phyloP scores from a whole-genome alignment of 2,797 vertebrate species.

The Sebastes hubbsi region DNA sequence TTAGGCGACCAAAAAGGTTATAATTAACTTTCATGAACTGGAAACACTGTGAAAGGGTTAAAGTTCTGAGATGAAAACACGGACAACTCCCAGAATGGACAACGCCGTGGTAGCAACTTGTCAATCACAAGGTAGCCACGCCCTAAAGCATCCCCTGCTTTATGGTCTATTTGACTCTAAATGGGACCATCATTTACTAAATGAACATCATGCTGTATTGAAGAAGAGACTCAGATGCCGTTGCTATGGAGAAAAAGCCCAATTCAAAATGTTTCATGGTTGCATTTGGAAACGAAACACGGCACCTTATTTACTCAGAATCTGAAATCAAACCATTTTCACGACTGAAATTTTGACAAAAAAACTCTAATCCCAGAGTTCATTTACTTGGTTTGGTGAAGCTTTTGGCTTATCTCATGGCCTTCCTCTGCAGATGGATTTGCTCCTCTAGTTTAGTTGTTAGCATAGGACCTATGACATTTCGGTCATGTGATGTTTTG shows the following conservation, averaged over 20 bases:
- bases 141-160: no score
- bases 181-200: no score
- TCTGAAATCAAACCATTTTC: not conserved
- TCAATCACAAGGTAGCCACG: no score
- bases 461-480: not conserved
- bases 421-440: not conserved
- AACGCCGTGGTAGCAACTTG: no score
- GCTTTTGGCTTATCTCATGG: not conserved
- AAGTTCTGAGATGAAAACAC: no score
- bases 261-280: not conserved
- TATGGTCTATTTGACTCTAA: no score
- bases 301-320: not conserved
- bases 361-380: not conserved
- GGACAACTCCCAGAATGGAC: no score
- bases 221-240: not conserved
- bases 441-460: not conserved
- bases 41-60: no score
- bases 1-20: no score
- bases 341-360: not conserved
- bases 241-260: not conserved
- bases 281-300: not conserved
- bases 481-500: not conserved
- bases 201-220: no score
- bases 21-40: no score
- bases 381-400: not conserved